Percentiles rank a stretch among this genome's conserved stretches.
phyloP scores from a whole-genome alignment of 2,113 vertebrate genomes.

The Perca fluviatilis region DNA sequence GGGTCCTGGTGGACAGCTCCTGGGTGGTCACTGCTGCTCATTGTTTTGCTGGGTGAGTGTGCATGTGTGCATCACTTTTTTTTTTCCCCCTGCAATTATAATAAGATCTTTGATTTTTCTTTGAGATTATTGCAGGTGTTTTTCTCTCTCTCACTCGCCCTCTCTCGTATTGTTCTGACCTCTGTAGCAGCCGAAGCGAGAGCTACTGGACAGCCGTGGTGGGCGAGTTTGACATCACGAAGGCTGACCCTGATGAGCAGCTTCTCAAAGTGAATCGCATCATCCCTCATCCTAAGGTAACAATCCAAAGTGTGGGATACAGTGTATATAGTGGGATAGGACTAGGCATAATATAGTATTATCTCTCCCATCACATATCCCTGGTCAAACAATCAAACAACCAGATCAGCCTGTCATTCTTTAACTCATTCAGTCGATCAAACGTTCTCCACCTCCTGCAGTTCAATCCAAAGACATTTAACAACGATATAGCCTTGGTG shows the following conservation, averaged over 20 bases:
- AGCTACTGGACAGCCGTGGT: slow-evolving; percentile 91
- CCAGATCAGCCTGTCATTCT: background rate
- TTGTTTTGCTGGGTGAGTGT: slow-evolving; percentile 91
- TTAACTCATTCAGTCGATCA: background rate
- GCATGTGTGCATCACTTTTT: slow-evolving; percentile 29
- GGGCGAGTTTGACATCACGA: slow-evolving; percentile 89
- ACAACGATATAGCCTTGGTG: slow-evolving; percentile 93
- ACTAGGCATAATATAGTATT: background rate
- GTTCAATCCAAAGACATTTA: slow-evolving; percentile 96
- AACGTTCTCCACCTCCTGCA: slow-evolving; percentile 67
- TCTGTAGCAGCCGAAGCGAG: slow-evolving; percentile 87
- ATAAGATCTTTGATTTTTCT: background rate
- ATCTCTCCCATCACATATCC: background rate
- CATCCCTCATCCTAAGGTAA: slow-evolving; percentile 93
- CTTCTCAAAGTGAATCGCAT: slow-evolving; percentile 91
- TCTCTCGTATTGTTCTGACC: slow-evolving; percentile 2
- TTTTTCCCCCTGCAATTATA: background rate
- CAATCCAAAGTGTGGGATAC: background rate
- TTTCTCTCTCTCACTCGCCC: background rate
- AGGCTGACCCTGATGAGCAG: slow-evolving; percentile 84
- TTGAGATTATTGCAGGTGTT: background rate
- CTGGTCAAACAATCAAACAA: background rate
- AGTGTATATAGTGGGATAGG: background rate
- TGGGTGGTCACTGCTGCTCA: slow-evolving; percentile 97
- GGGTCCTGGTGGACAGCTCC: slow-evolving; percentile 90